Evolutionary conservation across 2,888 invertebrate genomes (phyloP).

Genomic region (Coecobrya sp.): DNA sequence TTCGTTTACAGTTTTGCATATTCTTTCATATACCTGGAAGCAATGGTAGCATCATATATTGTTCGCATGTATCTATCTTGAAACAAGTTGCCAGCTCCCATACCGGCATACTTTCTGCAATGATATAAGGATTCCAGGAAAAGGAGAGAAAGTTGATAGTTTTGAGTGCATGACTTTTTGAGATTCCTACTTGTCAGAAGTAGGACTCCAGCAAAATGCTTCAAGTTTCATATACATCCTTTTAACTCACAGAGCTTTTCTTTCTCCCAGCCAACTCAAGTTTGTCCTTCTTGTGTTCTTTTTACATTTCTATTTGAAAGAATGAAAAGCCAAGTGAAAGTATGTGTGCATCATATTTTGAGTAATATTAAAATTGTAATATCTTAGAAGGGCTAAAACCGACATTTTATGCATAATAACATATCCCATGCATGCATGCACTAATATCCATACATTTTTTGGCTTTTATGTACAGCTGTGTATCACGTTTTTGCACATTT

Average conservation of each 20-base stretch:
- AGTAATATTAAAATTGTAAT: constrained; percentile 43
- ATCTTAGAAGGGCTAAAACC: neutral
- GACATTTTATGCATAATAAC: constrained; percentile 31
- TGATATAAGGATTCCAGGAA: neutral
- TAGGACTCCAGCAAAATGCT: neutral
- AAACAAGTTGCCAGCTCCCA: neutral
- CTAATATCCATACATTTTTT: neutral
- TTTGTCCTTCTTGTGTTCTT: neutral
- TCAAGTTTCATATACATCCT: neutral
- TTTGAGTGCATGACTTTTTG: constrained; percentile 37
- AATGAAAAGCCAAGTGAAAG: neutral
- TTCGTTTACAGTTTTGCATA: neutral
- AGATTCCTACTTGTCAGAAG: constrained; percentile 5
- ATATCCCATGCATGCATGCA: neutral
- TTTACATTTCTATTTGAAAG: constrained; percentile 7
- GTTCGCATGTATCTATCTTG: neutral
- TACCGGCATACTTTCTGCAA: neutral
- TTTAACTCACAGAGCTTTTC: neutral
- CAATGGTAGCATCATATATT: neutral
- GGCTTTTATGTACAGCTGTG: neutral
- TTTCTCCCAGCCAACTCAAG: constrained; percentile 7
- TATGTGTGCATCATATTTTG: constrained; percentile 18
- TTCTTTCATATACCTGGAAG: constrained; percentile 15
- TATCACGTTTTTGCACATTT: neutral
- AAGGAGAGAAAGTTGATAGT: constrained; percentile 26